Evolutionary conservation across 2,113 vertebrate genomes (phyloP), one percentile per base, ranked within the genome.

Genomic region (Azemiops feae): DNA sequence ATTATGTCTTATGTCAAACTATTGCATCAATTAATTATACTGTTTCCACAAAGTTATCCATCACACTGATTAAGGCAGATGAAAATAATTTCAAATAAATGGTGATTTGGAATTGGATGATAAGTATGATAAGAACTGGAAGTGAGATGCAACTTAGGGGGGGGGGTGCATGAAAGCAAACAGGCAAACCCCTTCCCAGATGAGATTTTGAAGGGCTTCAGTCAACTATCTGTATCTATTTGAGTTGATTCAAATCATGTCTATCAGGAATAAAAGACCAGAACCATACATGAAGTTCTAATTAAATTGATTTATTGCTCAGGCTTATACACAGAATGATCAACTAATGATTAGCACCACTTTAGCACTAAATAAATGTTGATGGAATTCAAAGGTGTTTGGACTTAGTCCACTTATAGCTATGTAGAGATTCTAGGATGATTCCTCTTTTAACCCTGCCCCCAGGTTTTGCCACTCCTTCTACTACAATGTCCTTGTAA

Each of bases 21-120:
- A 94, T 94, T 96, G 94, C 97, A 95, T 96, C 97, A 96, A 96
- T 98, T 98, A 98, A 97, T 98, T 97, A 96, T 94, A 97, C 94
- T 94, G 96, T 97, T 58, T 27, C 95, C 96, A 94, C 96, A 96
- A 96, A 97, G 96, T 97, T 97, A 97, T 94, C 92, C 94, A 87
- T 52, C 96, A 94, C 39, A 95, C 96, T 96, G 96, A 97, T 97
- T 98, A 97, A 97, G 97, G 95, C 94, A 95, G 95, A 96, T 86
- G 89, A 97, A 96, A 97, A 97, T 97, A 97, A 95, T 96, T 96
- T 93, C 93, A 96, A 95, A 97, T 92, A 97, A 96, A 96, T 92
- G 96, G 91, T 94, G 96, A 94, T 93, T 95, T 96, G 97, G 97
- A 85, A 92, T 88, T 92, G 94, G 94, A 94, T 94, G n/a, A n/a